phyloP scores from a whole-genome alignment of 2,113 vertebrate species.

The Ciconia maguari region DNA sequence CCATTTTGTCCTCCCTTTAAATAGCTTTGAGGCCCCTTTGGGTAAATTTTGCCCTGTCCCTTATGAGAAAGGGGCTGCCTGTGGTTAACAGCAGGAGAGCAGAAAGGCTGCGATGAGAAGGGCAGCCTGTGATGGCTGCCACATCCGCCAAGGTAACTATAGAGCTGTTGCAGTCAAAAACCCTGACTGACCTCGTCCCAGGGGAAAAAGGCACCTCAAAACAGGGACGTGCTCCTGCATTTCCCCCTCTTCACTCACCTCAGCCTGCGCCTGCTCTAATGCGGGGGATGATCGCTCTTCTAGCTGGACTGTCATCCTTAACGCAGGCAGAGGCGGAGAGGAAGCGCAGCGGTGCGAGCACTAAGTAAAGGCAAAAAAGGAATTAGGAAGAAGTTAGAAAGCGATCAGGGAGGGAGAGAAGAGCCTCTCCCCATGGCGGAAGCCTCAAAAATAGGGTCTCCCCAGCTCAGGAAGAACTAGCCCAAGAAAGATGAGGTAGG shows the following conservation, averaged over 20 bases:
- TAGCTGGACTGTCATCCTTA: not conserved
- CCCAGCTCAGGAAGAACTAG: not conserved
- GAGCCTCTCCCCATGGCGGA: not conserved
- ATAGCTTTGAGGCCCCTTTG: not conserved
- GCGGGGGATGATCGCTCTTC: not conserved
- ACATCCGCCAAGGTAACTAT: not conserved
- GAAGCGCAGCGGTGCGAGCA: not conserved
- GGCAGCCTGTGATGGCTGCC: not conserved
- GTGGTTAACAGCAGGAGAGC: not conserved
- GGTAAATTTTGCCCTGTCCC: not conserved
- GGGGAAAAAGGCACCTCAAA: not conserved
- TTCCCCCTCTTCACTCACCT: not conserved
- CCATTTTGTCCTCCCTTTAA: not conserved
- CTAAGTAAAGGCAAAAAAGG: not conserved
- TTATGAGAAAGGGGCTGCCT: not conserved
- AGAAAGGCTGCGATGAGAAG: not conserved
- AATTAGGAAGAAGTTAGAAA: not conserved
- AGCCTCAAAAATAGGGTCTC: not conserved
- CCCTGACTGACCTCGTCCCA: not conserved
- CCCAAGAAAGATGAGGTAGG: not conserved
- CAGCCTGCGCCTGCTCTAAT: not conserved
- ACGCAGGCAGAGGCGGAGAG: not conserved
- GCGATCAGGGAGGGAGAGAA: not conserved
- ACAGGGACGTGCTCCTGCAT: not conserved
- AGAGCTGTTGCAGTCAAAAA: not conserved